Conservation (phyloP, 1,140 invertebrate species). For the Drosophila nigrodunni region DNA sequence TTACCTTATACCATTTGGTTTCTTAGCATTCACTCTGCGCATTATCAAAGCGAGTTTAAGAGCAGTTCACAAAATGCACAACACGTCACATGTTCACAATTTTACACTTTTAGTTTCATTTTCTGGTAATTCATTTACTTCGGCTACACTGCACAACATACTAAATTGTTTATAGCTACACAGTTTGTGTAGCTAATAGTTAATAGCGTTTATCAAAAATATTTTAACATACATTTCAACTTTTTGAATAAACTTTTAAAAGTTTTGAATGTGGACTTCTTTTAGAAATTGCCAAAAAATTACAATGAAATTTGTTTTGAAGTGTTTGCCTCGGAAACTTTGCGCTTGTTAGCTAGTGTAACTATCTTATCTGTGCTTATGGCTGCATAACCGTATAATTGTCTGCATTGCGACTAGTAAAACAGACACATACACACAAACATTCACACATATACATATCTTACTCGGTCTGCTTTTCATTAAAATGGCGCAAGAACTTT, state of each 20-base stretch:
- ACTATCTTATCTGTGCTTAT: slow-evolving; percentile 7
- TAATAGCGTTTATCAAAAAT: not conserved
- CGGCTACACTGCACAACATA: slow-evolving; percentile 10
- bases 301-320: too few species aligned
- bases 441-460: not conserved
- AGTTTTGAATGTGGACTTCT: not conserved
- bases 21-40: not conserved
- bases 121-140: not conserved
- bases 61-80: not conserved
- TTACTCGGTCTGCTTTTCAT: slow-evolving; percentile 7
- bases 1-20: not conserved
- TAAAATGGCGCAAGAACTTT: slow-evolving; percentile 22
- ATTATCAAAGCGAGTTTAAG: not conserved
- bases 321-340: not conserved
- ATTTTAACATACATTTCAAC: not conserved
- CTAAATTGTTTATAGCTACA: not conserved
- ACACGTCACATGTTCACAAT: not conserved
- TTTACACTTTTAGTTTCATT: not conserved
- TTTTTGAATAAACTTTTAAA: not conserved
- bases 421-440: slow-evolving; percentile 7
- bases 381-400: slow-evolving; percentile 14
- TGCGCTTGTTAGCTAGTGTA: slow-evolving; percentile 10
- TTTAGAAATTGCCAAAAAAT: not conserved
- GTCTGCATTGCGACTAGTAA: slow-evolving; percentile 28
- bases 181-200: not conserved